These are phyloP conservation scores for Cherax destructor DNA, from an alignment of 1,140 invertebrate genomes.

Conservation along the genomic window DNA sequence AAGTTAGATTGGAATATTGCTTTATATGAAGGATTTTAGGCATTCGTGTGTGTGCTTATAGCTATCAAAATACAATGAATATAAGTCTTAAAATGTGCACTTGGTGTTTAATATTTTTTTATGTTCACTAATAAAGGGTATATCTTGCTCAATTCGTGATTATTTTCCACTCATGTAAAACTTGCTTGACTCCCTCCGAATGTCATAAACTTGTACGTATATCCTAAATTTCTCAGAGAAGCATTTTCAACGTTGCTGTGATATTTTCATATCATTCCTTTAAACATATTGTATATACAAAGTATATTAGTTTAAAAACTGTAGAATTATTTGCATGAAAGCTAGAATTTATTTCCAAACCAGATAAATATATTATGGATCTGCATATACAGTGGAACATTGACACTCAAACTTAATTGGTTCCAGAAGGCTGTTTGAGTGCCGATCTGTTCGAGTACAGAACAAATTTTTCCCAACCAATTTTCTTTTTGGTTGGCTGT, in stretches of 20 bases:
- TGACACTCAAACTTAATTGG: too few relatives aligned
- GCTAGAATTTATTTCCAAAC: slow-evolving; percentile 2
- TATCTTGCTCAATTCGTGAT: slow-evolving; percentile 22
- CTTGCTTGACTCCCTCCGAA: slow-evolving; percentile 39
- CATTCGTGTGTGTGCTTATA: neutral
- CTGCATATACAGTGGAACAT: too few relatives aligned
- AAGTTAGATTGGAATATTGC: neutral
- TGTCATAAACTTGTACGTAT: slow-evolving; percentile 24
- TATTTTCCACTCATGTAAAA: neutral
- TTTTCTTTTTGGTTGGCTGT: too few relatives aligned
- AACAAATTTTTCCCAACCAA: too few relatives aligned
- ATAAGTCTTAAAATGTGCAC: neutral
- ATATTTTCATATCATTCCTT: slow-evolving; percentile 56
- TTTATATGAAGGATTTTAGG: neutral
- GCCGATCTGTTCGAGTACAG: too few relatives aligned
- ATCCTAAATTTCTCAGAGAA: slow-evolving; percentile 43
- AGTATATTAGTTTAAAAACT: slow-evolving; percentile 5
- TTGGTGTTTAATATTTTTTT: neutral
- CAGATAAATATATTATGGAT: neutral
- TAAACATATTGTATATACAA: slow-evolving; percentile 11
- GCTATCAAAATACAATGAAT: neutral
- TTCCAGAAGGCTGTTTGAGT: too few relatives aligned
- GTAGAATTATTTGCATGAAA: neutral
- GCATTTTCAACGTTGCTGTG: slow-evolving; percentile 39
- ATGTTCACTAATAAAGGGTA: neutral